Evolutionary conservation across 2,888 invertebrate genomes (phyloP).

Genomic region (Ptilodon capucinus): DNA sequence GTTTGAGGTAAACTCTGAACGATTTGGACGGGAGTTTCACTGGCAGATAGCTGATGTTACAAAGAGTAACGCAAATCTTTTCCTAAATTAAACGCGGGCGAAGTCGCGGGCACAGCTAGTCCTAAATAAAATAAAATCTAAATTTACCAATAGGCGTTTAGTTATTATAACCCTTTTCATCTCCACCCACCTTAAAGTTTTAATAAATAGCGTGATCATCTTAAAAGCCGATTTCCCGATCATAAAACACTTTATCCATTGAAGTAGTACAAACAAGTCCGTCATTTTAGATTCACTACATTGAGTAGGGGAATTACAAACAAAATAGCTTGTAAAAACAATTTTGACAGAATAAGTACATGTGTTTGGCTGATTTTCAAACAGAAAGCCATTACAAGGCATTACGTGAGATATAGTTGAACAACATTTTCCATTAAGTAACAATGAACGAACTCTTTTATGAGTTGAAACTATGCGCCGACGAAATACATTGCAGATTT

Average conservation of each 20-base stretch:
- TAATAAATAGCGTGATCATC: too few species aligned
- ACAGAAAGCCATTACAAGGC: slow-evolving; percentile 28
- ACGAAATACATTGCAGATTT: background rate
- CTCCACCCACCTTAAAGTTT: too few species aligned
- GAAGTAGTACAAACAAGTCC: background rate
- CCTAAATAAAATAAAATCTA: too few species aligned
- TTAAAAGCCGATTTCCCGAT: background rate
- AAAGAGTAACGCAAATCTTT: too few species aligned
- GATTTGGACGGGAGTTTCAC: too few species aligned
- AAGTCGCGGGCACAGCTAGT: too few species aligned
- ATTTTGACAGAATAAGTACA: slow-evolving; percentile 19
- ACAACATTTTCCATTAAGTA: slow-evolving; percentile 26
- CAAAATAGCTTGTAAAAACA: slow-evolving; percentile 24
- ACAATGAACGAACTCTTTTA: slow-evolving; percentile 26
- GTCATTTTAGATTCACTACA: slow-evolving; percentile 1
- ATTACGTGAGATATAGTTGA: slow-evolving; percentile 23
- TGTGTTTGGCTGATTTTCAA: slow-evolving; percentile 33
- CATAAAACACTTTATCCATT: background rate
- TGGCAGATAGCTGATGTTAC: too few species aligned
- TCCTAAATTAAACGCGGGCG: too few species aligned
- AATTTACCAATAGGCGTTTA: too few species aligned
- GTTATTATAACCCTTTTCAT: too few species aligned
- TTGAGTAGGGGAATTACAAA: slow-evolving; percentile 11
- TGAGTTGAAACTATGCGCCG: slow-evolving; percentile 13
- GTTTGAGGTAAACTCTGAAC: too few species aligned